phyloP scores from a whole-genome alignment of 2,113 vertebrate genomes.

The Zingel zingel region DNA sequence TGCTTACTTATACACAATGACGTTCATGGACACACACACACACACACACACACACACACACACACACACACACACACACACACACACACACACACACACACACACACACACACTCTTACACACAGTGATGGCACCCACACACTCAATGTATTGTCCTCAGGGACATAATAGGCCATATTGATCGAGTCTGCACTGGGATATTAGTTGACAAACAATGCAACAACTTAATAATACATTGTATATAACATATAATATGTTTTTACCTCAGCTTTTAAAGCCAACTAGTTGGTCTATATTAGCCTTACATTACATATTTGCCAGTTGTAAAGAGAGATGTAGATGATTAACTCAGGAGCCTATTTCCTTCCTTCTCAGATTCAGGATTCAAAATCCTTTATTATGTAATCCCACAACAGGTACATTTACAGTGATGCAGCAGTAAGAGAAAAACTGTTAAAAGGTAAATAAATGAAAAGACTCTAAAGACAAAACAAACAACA shows the following conservation, averaged over 20 bases:
- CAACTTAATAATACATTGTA: not conserved
- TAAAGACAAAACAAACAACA: too few species aligned
- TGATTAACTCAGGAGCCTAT: not conserved
- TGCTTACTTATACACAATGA: not conserved
- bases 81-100: slow-evolving; percentile 7
- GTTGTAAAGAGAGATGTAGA: not conserved
- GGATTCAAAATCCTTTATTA: too few species aligned
- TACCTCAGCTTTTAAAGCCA: not conserved
- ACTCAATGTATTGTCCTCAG: slow-evolving; percentile 48
- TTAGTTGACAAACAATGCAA: slow-evolving; percentile 51
- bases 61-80: not conserved
- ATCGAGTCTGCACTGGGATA: slow-evolving; percentile 49
- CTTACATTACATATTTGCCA: not conserved
- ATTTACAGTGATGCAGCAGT: too few species aligned
- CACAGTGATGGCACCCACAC: slow-evolving; percentile 24
- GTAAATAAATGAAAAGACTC: too few species aligned
- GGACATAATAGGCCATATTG: slow-evolving; percentile 64
- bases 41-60: not conserved
- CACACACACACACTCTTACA: slow-evolving; percentile 22
- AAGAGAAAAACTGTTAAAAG: too few species aligned
- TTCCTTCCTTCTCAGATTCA: too few species aligned
- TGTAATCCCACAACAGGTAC: too few species aligned
- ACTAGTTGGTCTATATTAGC: not conserved
- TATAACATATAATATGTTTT: not conserved
- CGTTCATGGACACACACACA: not conserved